Evolutionary conservation across 2,113 vertebrate species (phyloP), one percentile per base, ranked within the genome.

Genomic region (Thymallus thymallus): DNA sequence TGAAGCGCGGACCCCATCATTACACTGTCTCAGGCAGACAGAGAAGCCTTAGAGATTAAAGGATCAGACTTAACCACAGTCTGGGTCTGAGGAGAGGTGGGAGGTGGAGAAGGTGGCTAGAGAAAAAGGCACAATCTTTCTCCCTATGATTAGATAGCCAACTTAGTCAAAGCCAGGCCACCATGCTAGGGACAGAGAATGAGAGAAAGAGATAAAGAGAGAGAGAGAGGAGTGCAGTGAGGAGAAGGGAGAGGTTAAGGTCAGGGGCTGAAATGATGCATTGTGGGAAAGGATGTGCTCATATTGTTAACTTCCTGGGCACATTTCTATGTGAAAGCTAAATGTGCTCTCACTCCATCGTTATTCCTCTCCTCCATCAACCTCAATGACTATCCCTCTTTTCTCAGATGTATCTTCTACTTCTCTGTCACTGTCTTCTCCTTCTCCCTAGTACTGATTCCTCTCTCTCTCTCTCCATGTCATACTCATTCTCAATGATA

Each of bases 1-100:
- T 85, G 76, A 80, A 75, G 81, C 68, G 69, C 63, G 51, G 81
- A 87, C 72, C 74, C 80, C 70, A 74, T 86, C 78, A 86, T 90
- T 88, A 87, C 66, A 69, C 74, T 29, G 83, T 85, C 85, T 85
- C 85, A 68, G 75, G 74, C 84, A 70, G 73, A 68, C 77, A 77
- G 77, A 29, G 75, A 83, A 86, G 76, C 78, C 71, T 71, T 23
- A 58, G 76, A 84, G 86, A 90, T 87, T 86, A 88, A 72, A 90
- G 75, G 84, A 87, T 80, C 82, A 84, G 76, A 86, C 72, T 81
- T 72, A 82, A 75, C 62, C 58, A 56, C 84, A 69, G 80, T 82
- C 75, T 85, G 76, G 60, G 45, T 55, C 41, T 46, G 69, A 63
- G 72, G 75, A 75, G 60, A 48, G 63, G 22, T 67, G 68, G 81